Evolutionary conservation across 2,113 vertebrate species (phyloP).

Genomic region (Perognathus longimembris): DNA sequence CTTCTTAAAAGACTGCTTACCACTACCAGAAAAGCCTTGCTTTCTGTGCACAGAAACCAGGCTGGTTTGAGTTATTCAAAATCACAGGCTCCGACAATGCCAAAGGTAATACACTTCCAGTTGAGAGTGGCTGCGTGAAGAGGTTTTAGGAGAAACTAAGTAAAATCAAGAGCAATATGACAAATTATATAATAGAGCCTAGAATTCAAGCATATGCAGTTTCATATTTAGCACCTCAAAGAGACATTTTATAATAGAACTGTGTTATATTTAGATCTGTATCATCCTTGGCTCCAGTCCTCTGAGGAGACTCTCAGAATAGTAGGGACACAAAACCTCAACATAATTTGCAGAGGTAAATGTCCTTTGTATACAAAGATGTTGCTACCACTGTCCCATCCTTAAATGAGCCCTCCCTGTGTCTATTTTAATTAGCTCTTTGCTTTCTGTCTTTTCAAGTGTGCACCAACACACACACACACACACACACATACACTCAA

Average conservation of each 20-base stretch:
- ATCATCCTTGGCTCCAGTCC: conserved; percentile 43
- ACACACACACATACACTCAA: not conserved
- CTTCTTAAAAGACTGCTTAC: not conserved
- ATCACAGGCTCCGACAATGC: not conserved
- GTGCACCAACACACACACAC: too few relatives aligned
- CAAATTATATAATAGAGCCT: conserved; percentile 63
- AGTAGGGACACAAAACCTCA: conserved; percentile 24
- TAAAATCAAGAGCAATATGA: conserved; percentile 53
- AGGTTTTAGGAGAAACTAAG: not conserved
- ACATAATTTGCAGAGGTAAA: not conserved
- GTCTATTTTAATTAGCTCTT: conserved; percentile 3
- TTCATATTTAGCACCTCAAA: conserved; percentile 73
- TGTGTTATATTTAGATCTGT: conserved; percentile 62
- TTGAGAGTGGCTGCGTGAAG: not conserved
- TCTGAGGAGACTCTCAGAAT: conserved; percentile 57
- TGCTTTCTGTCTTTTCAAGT: conserved; percentile 16
- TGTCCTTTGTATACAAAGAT: conserved; percentile 39
- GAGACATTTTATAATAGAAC: conserved; percentile 64
- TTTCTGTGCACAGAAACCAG: not conserved
- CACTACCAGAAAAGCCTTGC: not conserved
- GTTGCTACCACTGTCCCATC: not conserved
- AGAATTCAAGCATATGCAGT: conserved; percentile 44
- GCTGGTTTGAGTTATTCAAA: not conserved
- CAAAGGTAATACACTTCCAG: not conserved
- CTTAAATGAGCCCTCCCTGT: not conserved